Conservation (phyloP, 2,113 vertebrate species). For the Sula dactylatra region DNA sequence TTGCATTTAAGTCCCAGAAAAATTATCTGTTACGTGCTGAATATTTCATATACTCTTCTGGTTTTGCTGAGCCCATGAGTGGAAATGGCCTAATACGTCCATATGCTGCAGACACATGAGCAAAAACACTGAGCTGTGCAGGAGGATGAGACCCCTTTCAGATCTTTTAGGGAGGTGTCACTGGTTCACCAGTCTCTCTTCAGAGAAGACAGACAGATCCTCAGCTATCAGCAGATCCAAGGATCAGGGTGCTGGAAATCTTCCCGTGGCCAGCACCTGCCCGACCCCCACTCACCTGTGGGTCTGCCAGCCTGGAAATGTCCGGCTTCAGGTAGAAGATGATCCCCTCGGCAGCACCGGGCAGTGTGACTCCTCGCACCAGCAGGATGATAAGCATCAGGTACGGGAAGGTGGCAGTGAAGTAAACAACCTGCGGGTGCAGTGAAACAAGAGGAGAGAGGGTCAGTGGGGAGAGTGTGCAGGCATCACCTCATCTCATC, state of each 20-base stretch:
- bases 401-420: conserved; percentile 95
- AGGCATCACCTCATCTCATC: background rate
- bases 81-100: background rate
- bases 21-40: conserved; percentile 1
- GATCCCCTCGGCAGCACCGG: conserved; percentile 86
- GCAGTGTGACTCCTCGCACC: conserved; percentile 87
- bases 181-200: background rate
- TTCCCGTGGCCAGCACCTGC: background rate
- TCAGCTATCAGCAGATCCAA: background rate
- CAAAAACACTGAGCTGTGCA: background rate
- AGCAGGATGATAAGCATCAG: conserved; percentile 91
- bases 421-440: conserved; percentile 87
- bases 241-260: background rate
- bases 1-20: conserved; percentile 4
- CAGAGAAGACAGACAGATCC: background rate
- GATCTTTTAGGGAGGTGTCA: background rate
- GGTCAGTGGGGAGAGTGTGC: background rate
- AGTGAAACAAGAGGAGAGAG: background rate
- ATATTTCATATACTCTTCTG: background rate
- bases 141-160: background rate
- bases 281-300: conserved; percentile 79
- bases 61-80: background rate
- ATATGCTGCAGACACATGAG: background rate
- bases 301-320: conserved; percentile 84
- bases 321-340: conserved; percentile 93